phyloP scores from a whole-genome alignment of 2,797 vertebrate genomes.

The Lindbergichthys nudifrons region DNA sequence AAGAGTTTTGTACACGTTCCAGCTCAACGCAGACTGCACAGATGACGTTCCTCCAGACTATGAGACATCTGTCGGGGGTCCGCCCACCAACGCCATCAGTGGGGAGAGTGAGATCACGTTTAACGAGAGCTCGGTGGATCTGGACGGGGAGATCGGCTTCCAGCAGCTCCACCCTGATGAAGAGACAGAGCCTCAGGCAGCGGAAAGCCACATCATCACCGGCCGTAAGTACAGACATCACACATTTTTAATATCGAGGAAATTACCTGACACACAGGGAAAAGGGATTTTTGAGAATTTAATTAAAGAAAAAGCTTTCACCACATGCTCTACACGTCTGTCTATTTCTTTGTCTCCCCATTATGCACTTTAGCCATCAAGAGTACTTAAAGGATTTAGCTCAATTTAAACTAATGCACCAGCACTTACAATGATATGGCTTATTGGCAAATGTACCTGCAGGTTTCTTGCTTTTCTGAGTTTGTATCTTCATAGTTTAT shows the following conservation, averaged over 20 bases:
- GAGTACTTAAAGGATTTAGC: too few species aligned
- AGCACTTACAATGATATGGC: too few species aligned
- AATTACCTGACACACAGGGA: not conserved
- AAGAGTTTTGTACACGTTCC: constrained; percentile 31
- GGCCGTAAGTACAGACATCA: constrained; percentile 87
- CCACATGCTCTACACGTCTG: not conserved
- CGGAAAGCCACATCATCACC: constrained; percentile 85
- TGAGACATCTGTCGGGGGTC: constrained; percentile 89
- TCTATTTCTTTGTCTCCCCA: not conserved
- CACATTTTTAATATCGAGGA: not conserved
- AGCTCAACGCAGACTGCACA: constrained; percentile 93
- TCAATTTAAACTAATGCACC: too few species aligned
- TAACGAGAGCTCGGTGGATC: constrained; percentile 91
- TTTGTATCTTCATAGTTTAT: too few species aligned
- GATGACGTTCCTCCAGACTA: constrained; percentile 93
- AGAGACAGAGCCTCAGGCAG: constrained; percentile 81
- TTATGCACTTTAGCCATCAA: too few species aligned
- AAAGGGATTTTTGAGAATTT: not conserved
- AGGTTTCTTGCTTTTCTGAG: too few species aligned
- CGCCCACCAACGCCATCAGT: constrained; percentile 90
- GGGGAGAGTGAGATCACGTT: constrained; percentile 92
- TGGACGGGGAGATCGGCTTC: constrained; percentile 85
- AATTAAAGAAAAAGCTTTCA: not conserved
- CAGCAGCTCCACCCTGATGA: constrained; percentile 87
- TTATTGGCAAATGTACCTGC: too few species aligned